Base-by-base conservation (phyloP, 2,888 invertebrate genomes). In the Melanostoma mellinum region DNA sequence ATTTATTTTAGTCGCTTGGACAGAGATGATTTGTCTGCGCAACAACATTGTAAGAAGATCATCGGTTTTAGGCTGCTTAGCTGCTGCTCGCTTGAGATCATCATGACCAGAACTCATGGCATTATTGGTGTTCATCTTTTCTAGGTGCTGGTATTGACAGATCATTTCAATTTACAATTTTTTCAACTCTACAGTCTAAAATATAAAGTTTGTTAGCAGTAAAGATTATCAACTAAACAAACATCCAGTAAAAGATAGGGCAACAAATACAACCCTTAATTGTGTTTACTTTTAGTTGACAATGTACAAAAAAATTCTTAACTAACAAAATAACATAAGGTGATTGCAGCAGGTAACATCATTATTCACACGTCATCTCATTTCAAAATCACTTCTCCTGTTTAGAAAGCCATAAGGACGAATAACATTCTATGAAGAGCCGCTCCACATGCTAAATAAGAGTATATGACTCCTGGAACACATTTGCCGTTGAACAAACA, bases 1-100 rank as follows among this genome's bases (percentile, higher is more conserved):
- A 81, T 77, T 85, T 80, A 74, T 81, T 85, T 76, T 80, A 58
- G 65, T 65, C 73, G 69, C 78, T 84, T 74, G 53, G 74, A 65
- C 69, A 75, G 50, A 78, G 78, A 46, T 82, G 82, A 42, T 82
- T 82, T 77, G 71, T 61, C 73, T 77, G 71, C 48, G 63, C 69
- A 52, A 72, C 72, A 77, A 82, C 71, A 42, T 65, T 72, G 55
- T 73, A 53, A 63, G 74, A 69, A 69, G 65, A 69, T 69, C 58
- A 61, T 84, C 84, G 73, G 5, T 60, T 65, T 32, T 58, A 36
- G 32, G 68, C 53, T 65, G 74, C 68, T 55, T 30, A 42, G 55
- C 81, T 76, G 69, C 78, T 74, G 42, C 60, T 71, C 71, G 38
- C 61, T 53, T 63, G 40, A 71, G 38, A 58, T 72, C 73, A 48